Evolutionary conservation across 1,140 invertebrate genomes (phyloP).

Genomic region (Meloidogyne hapla): DNA sequence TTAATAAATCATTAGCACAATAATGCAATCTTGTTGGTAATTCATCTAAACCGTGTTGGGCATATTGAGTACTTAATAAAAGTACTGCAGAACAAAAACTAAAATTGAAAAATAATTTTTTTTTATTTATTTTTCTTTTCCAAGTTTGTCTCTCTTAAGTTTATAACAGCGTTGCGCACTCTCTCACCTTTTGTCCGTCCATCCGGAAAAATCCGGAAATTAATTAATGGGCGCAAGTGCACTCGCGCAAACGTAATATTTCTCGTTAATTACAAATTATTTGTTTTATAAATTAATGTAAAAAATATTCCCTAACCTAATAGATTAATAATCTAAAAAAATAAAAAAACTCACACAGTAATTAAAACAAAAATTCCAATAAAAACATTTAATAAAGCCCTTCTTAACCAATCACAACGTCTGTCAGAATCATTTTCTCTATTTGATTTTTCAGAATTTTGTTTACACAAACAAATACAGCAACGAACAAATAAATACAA

Average conservation of each 20-base stretch:
- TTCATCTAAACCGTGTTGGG: conserved; percentile 56
- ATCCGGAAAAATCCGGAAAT: background rate
- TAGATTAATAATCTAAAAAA: too few species aligned
- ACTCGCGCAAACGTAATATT: too few species aligned
- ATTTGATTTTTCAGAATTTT: background rate
- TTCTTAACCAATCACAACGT: conserved; percentile 51
- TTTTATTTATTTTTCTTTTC: background rate
- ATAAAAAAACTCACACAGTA: conserved; percentile 48
- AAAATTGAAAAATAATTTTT: conserved; percentile 29
- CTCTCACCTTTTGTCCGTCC: background rate
- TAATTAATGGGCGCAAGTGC: too few species aligned
- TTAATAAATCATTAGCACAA: conserved; percentile 57
- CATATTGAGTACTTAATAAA: conserved; percentile 60
- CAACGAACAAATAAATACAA: conserved; percentile 54
- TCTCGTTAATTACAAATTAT: too few species aligned
- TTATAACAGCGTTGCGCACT: background rate
- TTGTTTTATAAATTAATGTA: too few species aligned
- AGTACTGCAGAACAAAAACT: conserved; percentile 56
- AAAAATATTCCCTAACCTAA: too few species aligned
- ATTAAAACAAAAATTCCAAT: conserved; percentile 48
- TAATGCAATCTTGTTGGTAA: conserved; percentile 54
- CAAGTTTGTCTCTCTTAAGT: background rate
- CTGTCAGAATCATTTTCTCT: conserved; percentile 42
- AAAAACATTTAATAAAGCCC: conserved; percentile 49
- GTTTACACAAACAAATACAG: conserved; percentile 45